Percentiles rank a stretch among this genome's conserved stretches.
These are phyloP conservation scores for Heterochromis multidens DNA, from an alignment of 2,113 vertebrate genomes.

Conservation along the genomic window DNA sequence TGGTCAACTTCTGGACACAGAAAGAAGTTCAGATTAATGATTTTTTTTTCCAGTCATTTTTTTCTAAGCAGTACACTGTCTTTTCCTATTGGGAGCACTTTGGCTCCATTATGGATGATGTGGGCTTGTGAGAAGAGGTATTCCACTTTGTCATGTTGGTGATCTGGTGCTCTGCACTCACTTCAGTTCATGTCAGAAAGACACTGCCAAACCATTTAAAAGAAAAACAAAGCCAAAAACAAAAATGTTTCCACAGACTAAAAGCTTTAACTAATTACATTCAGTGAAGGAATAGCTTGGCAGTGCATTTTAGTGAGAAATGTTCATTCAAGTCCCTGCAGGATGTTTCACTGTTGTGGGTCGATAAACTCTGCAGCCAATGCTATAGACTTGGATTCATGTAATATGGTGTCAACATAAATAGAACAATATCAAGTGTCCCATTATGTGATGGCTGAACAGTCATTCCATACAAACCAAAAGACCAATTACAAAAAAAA, in stretches of 20 bases:
- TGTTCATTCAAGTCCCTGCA: conserved; percentile 44
- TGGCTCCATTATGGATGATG: neutral
- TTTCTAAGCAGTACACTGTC: neutral
- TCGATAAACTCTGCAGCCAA: neutral
- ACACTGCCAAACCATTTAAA: conserved; percentile 57
- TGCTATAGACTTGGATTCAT: neutral
- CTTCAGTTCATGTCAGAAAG: conserved; percentile 30
- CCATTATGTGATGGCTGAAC: neutral
- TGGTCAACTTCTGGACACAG: neutral
- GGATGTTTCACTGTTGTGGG: conserved; percentile 19
- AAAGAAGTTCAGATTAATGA: neutral
- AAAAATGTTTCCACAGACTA: neutral
- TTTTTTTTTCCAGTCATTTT: neutral
- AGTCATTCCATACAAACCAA: conserved; percentile 42
- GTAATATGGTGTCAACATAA: conserved; percentile 6
- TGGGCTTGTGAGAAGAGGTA: neutral
- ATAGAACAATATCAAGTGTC: neutral
- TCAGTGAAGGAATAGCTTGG: conserved; percentile 29
- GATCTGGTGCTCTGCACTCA: neutral
- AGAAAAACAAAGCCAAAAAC: conserved; percentile 9
- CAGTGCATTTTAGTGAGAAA: conserved; percentile 42
- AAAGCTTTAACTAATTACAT: conserved; percentile 24
- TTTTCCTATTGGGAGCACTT: conserved; percentile 3
- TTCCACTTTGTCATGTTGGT: conserved; percentile 19
- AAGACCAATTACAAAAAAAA: conserved; percentile 37